Evolutionary conservation across 2,113 vertebrate species (phyloP).

Genomic region (Sceloporus tristichus): DNA sequence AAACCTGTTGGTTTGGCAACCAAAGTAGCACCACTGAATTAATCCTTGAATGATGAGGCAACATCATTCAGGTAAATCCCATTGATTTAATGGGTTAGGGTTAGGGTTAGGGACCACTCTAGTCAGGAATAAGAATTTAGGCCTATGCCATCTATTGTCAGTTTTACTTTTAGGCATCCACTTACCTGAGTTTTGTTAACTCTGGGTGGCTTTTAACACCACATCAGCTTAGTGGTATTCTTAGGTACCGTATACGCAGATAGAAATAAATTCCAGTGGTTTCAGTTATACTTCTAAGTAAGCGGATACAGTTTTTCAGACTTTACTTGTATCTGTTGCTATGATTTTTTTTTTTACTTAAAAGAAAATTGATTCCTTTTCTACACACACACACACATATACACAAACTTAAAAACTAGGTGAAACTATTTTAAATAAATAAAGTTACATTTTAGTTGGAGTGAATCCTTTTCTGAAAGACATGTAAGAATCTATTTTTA

Average conservation of each 20-base stretch:
- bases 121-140: no score
- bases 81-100: no score
- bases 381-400: not conserved
- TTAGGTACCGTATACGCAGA: not conserved
- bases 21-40: no score
- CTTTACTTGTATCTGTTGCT: no score
- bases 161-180: not conserved
- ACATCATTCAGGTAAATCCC: no score
- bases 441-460: not conserved
- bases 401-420: not conserved
- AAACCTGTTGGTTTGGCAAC: no score
- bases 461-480: not conserved
- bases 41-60: no score
- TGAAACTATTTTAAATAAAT: not conserved
- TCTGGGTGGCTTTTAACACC: not conserved
- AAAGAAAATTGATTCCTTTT: not conserved
- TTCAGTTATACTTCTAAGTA: not conserved
- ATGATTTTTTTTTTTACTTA: not conserved
- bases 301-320: not conserved
- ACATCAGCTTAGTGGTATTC: not conserved
- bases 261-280: not conserved
- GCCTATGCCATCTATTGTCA: no score
- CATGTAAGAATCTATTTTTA: constrained; percentile 52
- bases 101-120: no score
- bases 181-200: not conserved